Conservation (phyloP, 2,797 vertebrate species). For the Mormyrops attenuatus region DNA sequence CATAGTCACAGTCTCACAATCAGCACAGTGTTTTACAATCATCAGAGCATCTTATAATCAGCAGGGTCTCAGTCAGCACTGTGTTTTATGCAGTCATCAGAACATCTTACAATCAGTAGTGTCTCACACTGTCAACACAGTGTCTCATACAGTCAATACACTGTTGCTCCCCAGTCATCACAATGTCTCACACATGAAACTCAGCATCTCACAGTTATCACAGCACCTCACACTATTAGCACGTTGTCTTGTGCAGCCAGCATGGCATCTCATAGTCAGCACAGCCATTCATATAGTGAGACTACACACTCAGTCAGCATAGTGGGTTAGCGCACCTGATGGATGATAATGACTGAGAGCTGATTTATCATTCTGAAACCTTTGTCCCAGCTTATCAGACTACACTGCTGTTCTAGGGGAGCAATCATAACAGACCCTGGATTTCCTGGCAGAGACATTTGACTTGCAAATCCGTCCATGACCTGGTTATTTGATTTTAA, state of each 20-base stretch:
- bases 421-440: constrained; percentile 21
- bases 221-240: background rate
- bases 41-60: background rate
- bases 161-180: background rate
- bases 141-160: background rate
- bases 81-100: background rate
- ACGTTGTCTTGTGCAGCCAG: background rate
- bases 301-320: background rate
- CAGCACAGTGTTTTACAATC: too few relatives aligned
- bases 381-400: constrained; percentile 44
- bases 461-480: constrained; percentile 41
- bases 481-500: constrained; percentile 35
- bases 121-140: constrained; percentile 6
- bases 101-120: constrained; percentile 16
- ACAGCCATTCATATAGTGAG: background rate
- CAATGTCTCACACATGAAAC: background rate
- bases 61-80: background rate
- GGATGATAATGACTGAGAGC: background rate
- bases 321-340: background rate
- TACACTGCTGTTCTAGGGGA: background rate
- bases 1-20: too few relatives aligned
- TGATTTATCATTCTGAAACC: constrained; percentile 33
- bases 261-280: background rate
- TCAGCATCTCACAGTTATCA: background rate
- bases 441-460: constrained; percentile 47